These are phyloP conservation scores for Cochlearius cochlearius DNA, from an alignment of 2,113 vertebrate genomes.

Conservation along the genomic window DNA sequence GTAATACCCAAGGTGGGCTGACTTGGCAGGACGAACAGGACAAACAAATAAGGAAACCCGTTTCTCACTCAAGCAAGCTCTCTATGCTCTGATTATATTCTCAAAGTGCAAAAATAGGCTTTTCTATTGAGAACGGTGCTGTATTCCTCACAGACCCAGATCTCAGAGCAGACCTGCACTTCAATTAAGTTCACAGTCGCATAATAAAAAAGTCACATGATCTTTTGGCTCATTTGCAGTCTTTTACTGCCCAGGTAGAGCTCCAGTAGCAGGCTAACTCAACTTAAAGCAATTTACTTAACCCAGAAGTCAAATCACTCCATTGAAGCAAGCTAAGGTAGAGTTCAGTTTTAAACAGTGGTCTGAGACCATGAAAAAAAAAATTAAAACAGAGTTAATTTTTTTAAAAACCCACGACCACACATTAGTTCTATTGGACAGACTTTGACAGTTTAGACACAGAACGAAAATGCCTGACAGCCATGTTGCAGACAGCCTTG, in stretches of 20 bases:
- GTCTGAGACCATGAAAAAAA: background rate
- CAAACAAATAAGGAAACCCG: background rate
- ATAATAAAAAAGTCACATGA: background rate
- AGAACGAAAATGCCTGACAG: background rate
- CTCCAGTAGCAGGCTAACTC: background rate
- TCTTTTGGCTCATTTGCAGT: background rate
- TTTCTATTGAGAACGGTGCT: background rate
- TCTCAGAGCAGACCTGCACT: background rate
- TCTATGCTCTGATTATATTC: background rate
- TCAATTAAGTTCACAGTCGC: background rate
- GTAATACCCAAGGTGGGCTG: background rate
- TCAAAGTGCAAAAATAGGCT: background rate
- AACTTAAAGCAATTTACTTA: background rate
- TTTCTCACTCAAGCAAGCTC: background rate
- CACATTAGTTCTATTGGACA: background rate
- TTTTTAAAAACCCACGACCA: background rate
- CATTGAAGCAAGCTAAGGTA: background rate
- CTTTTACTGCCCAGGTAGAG: background rate
- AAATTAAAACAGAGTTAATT: background rate
- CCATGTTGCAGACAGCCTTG: background rate
- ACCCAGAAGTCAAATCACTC: background rate
- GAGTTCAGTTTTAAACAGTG: background rate
- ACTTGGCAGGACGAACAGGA: background rate
- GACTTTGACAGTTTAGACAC: background rate
- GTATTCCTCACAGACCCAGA: background rate